Evolutionary conservation across 2,888 invertebrate genomes (phyloP).

Genomic region (Leptinotarsa rubiginosa): DNA sequence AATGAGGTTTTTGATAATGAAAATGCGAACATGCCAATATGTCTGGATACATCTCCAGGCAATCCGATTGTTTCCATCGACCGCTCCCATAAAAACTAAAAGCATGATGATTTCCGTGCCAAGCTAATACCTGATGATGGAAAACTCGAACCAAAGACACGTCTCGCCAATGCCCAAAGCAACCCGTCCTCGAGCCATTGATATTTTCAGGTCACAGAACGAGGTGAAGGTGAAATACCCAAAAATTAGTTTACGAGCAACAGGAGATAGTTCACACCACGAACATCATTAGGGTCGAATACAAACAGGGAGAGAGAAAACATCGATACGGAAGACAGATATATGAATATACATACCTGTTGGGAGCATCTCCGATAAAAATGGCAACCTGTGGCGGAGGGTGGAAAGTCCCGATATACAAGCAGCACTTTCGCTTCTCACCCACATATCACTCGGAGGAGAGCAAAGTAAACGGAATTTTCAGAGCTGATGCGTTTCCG

Average conservation of each 20-base stretch:
- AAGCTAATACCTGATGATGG: neutral
- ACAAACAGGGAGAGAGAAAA: constrained; percentile 1
- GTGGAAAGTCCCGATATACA: constrained; percentile 29
- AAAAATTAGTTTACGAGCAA: neutral
- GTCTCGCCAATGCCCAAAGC: neutral
- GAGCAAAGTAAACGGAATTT: constrained; percentile 22
- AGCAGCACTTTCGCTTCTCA: constrained; percentile 35
- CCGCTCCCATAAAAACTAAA: too few relatives aligned
- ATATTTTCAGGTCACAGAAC: constrained; percentile 3
- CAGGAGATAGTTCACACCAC: neutral
- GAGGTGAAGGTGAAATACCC: constrained; percentile 28
- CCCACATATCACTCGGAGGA: constrained; percentile 50
- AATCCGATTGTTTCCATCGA: too few relatives aligned
- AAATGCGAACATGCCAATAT: too few relatives aligned
- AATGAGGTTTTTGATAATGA: too few relatives aligned
- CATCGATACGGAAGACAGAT: neutral
- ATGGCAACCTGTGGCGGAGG: constrained; percentile 46
- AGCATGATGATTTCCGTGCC: neutral
- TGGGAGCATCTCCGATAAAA: constrained; percentile 30
- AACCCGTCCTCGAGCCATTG: neutral
- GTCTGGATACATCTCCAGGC: too few relatives aligned
- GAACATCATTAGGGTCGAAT: neutral
- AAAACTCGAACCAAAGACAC: neutral
- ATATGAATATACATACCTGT: constrained; percentile 30
- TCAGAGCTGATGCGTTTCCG: constrained; percentile 42